Percentiles rank a stretch among this genome's conserved stretches.
phyloP scores from a whole-genome alignment of 2,797 vertebrate species.

The Enteromius treurensis region DNA sequence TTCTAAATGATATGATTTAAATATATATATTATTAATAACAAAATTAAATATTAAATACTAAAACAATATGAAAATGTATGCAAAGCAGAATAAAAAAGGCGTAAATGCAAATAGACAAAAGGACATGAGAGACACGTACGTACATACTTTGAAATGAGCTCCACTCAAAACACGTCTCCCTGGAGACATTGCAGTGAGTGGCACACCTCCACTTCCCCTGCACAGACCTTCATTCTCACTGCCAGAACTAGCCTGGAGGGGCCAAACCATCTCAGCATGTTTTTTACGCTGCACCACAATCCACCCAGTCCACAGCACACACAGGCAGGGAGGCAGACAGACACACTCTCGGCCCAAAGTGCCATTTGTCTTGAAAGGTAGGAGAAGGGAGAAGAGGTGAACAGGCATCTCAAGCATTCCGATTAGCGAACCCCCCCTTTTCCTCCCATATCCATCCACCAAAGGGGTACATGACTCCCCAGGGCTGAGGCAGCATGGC shows the following conservation, averaged over 20 bases:
- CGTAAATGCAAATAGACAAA: constrained; percentile 12
- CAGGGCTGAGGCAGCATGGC: constrained; percentile 40
- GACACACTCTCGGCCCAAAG: constrained; percentile 63
- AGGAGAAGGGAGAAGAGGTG: constrained; percentile 38
- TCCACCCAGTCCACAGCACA: constrained; percentile 14
- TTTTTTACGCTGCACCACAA: constrained; percentile 11
- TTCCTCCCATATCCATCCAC: constrained; percentile 54
- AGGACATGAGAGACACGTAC: constrained; percentile 23
- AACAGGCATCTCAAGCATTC: constrained; percentile 54
- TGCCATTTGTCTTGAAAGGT: constrained; percentile 36
- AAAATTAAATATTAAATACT: not conserved
- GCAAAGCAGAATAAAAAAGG: constrained; percentile 16
- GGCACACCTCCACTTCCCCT: constrained; percentile 51
- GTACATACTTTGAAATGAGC: constrained; percentile 47
- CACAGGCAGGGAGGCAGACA: constrained; percentile 45
- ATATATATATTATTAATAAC: not conserved
- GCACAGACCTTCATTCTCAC: constrained; percentile 37
- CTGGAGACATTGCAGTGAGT: constrained; percentile 38
- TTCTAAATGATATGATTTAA: not conserved
- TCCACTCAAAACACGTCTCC: constrained; percentile 50
- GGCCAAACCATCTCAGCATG: constrained; percentile 38
- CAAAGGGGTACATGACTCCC: constrained; percentile 47
- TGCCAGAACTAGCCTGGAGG: constrained; percentile 46
- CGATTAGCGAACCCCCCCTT: constrained; percentile 62
- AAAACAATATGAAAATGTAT: not conserved